Base-by-base conservation (phyloP, 2,113 vertebrate species). In the Spizaetus ornatus region DNA sequence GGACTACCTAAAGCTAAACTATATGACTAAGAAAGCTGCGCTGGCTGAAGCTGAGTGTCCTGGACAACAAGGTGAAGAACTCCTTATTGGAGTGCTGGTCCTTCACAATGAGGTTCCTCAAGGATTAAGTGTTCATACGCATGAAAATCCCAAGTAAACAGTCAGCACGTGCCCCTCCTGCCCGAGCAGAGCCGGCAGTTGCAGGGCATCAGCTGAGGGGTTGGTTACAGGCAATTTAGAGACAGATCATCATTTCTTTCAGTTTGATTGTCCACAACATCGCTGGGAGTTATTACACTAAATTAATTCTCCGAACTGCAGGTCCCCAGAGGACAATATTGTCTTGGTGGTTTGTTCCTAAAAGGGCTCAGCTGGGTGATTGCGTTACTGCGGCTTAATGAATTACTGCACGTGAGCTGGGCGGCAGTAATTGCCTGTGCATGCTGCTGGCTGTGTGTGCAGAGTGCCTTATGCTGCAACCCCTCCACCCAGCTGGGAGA, bases 351-450 rank as follows among this genome's bases (percentile, higher is more conserved):
- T 70, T 95, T 77, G 79, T 53, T 94, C 90, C 90, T 66, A 42
- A 63, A 88, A 81, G 70, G 88, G 63, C 86, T 92, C 94, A 90
- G 91, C 79, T 83, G 91, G 62, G 82, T 69, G 95, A 90, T 79
- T 82, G 85, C 1, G 12, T 96, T 93, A 85, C 48, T 25, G 3
- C 0, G 0, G 73, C 52, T 86, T 80, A 36, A 83, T 92, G 90
- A 88, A 73, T 88, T 56, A 65, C 1, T 0, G 50, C 43, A 6
- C 8, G 1, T 9, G 13, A 62, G 59, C 13, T 0, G 25, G 58
- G 38, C 1, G 0, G 48, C 0, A 0, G 4, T 29, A n/a, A 77
- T 53, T 69, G 92, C 52, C 88, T 6, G 0, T 1, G 1, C 5
- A 5, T 72, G 77, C 72, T 3, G 0, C 87, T 12, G 47, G 50